Evolutionary conservation across 2,888 invertebrate species (phyloP).

Genomic region (Vannuccia rotundouncinata): DNA sequence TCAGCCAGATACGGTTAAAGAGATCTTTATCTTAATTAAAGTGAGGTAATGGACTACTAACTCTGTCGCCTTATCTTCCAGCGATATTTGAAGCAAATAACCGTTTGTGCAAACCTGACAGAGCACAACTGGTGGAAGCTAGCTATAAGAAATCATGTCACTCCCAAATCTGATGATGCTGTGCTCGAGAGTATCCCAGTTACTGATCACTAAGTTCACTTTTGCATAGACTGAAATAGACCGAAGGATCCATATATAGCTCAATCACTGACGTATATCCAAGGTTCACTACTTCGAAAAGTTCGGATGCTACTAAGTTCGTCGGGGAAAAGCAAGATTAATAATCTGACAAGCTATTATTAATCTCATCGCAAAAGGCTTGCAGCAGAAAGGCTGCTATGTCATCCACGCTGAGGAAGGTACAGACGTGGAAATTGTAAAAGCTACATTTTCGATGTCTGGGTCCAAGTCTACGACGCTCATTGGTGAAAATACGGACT

Average conservation of each 20-base stretch:
- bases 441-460: background rate
- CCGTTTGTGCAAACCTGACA: conserved; percentile 31
- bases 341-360: conserved; percentile 32
- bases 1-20: too few species aligned
- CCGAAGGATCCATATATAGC: conserved; percentile 13
- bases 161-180: background rate
- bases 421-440: background rate
- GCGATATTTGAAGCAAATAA: conserved; percentile 21
- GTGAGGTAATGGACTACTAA: conserved; percentile 27
- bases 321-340: conserved; percentile 29
- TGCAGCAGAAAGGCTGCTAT: conserved; percentile 1
- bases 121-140: conserved; percentile 31
- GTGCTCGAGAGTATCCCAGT: background rate
- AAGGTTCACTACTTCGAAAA: too few species aligned
- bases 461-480: conserved; percentile 34
- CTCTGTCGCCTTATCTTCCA: conserved; percentile 6
- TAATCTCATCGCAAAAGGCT: background rate
- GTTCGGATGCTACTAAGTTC: too few species aligned
- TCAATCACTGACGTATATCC: conserved; percentile 31
- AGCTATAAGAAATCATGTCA: conserved; percentile 19
- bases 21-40: background rate
- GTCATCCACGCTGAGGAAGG: conserved; percentile 6
- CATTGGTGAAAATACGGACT: conserved; percentile 40
- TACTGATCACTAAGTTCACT: conserved; percentile 34
- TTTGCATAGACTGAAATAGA: conserved; percentile 11